phyloP scores from a whole-genome alignment of 2,113 vertebrate species.

The Cricetomys ansorgei region DNA sequence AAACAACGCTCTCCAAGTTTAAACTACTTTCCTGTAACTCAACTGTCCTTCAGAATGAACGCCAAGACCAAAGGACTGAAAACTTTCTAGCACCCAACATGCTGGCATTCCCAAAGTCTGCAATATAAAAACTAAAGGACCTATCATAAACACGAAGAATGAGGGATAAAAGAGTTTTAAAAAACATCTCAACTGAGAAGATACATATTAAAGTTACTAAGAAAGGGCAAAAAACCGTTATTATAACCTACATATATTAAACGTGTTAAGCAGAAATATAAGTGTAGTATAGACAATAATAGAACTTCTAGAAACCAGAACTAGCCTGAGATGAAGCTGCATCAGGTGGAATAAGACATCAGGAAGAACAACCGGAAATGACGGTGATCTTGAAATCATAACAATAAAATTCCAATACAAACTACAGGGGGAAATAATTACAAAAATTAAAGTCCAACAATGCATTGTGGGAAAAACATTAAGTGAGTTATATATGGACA shows the following conservation, averaged over 20 bases:
- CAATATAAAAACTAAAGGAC: background rate
- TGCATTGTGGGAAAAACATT: background rate
- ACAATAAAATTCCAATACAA: background rate
- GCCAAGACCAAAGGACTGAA: background rate
- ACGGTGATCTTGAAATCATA: background rate
- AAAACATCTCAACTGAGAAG: background rate
- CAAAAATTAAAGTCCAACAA: background rate
- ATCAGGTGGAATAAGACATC: background rate
- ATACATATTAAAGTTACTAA: background rate
- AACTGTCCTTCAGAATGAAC: background rate
- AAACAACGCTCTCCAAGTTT: background rate
- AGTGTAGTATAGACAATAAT: background rate
- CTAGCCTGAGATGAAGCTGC: background rate
- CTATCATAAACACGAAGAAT: background rate
- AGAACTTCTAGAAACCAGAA: conserved; percentile 3
- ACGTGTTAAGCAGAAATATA: background rate
- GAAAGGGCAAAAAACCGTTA: background rate
- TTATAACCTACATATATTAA: background rate
- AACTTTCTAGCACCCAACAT: background rate
- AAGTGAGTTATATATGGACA: background rate
- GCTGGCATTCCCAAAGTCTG: background rate
- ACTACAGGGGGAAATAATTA: background rate
- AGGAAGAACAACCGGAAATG: background rate
- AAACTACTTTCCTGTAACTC: background rate
- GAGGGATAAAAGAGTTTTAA: background rate